Evolutionary conservation across 2,113 vertebrate species (phyloP).

Genomic region (Drymodes brunneopygia): DNA sequence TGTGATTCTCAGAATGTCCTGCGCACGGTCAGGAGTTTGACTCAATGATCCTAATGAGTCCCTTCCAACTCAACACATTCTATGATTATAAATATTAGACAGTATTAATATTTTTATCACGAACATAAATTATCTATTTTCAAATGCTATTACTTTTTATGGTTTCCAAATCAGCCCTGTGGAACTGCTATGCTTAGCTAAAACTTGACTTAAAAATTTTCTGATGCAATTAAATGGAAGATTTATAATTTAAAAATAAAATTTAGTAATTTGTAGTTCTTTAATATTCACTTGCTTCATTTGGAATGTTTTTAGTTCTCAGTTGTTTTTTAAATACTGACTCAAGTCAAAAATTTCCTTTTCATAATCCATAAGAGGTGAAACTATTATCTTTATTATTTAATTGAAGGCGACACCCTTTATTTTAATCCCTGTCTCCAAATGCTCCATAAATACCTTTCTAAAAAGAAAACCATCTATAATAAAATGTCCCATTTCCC

Average conservation of each 20-base stretch:
- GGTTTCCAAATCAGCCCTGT: background rate
- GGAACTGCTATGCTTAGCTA: background rate
- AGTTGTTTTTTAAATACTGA: background rate
- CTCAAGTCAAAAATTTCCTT: background rate
- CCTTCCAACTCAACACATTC: background rate
- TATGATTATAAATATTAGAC: background rate
- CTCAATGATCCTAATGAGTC: background rate
- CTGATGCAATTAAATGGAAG: background rate
- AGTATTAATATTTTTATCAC: background rate
- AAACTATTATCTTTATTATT: background rate
- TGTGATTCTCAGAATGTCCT: background rate
- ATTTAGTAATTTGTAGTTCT: background rate
- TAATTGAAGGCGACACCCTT: background rate
- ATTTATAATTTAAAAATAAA: background rate
- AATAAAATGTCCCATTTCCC: background rate
- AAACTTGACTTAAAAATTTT: background rate
- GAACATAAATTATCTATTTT: background rate
- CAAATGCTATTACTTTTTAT: background rate
- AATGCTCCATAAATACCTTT: background rate
- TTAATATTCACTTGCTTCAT: background rate
- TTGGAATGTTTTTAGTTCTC: background rate
- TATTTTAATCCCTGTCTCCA: background rate
- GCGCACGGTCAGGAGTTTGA: rapidly evolving
- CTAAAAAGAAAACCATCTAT: background rate
- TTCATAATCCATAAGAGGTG: rapidly evolving